Base-by-base conservation (phyloP, 2,888 invertebrate genomes). In the Eristalis tenax region DNA sequence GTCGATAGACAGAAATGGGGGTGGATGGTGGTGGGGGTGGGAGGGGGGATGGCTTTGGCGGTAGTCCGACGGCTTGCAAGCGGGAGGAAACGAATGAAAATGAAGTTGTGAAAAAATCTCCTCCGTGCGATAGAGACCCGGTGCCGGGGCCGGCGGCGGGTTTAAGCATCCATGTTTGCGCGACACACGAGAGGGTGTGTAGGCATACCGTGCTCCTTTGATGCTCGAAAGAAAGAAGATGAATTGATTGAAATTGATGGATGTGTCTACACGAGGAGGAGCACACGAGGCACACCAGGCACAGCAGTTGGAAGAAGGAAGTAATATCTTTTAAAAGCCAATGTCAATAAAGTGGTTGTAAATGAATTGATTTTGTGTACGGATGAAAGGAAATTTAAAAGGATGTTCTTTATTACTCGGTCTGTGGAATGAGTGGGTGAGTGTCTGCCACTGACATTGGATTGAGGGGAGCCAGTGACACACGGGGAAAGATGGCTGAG, bases 201-300 rank as follows among this genome's bases (percentile, higher is more conserved):
- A 78, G 71, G 71, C 73, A 32, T 50, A 32, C 26, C 18, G 50
- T 18, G 50, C 15, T 35, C 69, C 56, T 57, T 70, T 63, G 75
- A 65, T 32, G 57, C 35, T 57, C 32, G 26, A n/a, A 18, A 22
- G 43, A 23, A 59, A 35, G 65, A 76, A 65, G 76, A 76, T 69
- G 83, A 80, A 87, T 87, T 87, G 83, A 87, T 79, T 83, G 86
- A 83, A 71, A 86, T 78, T 86, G 86, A 86, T 86, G 86, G 78
- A 86, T 86, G 78, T 65, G 74, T 75, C 82, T 86, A 56, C 70
- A 65, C 38, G 59, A 11, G 61, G 23, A 65, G 32, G 23, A 63
- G 28, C 75, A 32, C 43, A 56, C 28, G 81, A 71, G 57, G 26
- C 38, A 40, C 26, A 26, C 32, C 32, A 32, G 28, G 28, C 28